Conservation (phyloP, 1,140 invertebrate species). For the Conus betulinus region DNA sequence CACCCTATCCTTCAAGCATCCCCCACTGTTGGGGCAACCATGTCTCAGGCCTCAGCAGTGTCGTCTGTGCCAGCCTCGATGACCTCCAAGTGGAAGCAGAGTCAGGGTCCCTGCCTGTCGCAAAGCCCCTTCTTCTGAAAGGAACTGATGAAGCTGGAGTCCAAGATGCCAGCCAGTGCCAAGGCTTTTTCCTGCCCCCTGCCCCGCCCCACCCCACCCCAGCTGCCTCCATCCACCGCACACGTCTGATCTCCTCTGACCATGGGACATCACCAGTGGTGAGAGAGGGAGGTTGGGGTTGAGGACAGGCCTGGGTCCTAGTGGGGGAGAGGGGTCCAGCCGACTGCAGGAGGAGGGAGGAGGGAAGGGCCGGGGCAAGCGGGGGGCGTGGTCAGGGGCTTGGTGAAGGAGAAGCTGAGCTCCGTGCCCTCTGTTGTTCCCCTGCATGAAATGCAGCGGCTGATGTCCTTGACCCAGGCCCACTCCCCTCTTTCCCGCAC, state of each 20-base stretch:
- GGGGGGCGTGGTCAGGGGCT: slow-evolving; percentile 6
- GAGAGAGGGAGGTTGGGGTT: background rate
- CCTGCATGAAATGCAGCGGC: slow-evolving; percentile 25
- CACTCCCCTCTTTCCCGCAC: background rate
- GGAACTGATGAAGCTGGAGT: slow-evolving; percentile 28
- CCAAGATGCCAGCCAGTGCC: slow-evolving; percentile 22
- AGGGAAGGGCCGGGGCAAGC: background rate
- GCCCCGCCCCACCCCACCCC: background rate
- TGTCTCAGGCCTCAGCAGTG: background rate
- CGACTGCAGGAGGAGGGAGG: background rate
- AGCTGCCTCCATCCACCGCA: background rate
- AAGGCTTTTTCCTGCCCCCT: slow-evolving; percentile 27
- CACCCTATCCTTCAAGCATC: background rate
- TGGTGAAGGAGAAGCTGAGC: slow-evolving; percentile 27
- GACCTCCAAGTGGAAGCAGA: no score
- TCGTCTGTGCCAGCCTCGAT: no score
- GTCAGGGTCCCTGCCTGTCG: background rate
- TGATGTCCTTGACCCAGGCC: background rate
- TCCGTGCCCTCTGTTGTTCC: background rate
- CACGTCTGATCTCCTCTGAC: background rate
- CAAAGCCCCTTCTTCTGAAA: background rate
- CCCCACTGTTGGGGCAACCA: background rate
- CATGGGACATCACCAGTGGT: background rate
- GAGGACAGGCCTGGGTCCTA: background rate
- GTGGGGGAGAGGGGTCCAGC: no score